phyloP scores from a whole-genome alignment of 2,888 invertebrate species.

The Lutraria lutraria region DNA sequence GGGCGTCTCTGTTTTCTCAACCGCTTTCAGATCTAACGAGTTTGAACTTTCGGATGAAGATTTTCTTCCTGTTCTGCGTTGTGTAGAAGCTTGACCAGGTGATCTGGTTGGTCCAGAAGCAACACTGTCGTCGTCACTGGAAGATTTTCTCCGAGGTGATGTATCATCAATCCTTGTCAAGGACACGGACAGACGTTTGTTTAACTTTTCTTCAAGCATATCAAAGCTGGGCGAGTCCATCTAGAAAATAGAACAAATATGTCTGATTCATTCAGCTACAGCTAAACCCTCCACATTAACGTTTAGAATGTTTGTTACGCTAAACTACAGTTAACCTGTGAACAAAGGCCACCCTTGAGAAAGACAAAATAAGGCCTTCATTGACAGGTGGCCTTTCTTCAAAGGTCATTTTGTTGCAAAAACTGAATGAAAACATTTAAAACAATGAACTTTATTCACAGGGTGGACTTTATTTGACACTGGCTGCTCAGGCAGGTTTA shows the following conservation, averaged over 20 bases:
- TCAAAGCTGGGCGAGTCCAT: conserved; percentile 37
- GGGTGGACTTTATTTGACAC: too few species aligned
- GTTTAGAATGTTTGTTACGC: too few species aligned
- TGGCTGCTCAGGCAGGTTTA: too few species aligned
- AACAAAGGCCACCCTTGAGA: too few species aligned
- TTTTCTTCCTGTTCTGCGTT: conserved; percentile 62
- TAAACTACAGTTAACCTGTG: too few species aligned
- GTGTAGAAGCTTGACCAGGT: conserved; percentile 58
- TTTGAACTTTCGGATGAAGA: conserved; percentile 72
- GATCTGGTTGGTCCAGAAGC: conserved; percentile 63
- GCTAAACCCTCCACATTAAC: background rate
- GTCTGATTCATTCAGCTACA: background rate
- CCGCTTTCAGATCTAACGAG: conserved; percentile 62
- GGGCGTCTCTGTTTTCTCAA: conserved; percentile 47
- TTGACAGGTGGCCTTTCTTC: too few species aligned
- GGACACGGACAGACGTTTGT: conserved; percentile 80
- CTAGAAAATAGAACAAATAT: background rate
- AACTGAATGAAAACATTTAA: too few species aligned
- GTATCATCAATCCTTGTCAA: conserved; percentile 80
- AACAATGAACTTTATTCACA: too few species aligned
- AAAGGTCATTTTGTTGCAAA: too few species aligned
- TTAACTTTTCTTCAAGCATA: conserved; percentile 69
- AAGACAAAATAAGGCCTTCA: too few species aligned
- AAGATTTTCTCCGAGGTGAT: conserved; percentile 62
- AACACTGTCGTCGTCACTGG: conserved; percentile 73